These are phyloP conservation scores for Agonopterix alstromeriana DNA, from an alignment of 2,888 invertebrate genomes.

Conservation along the genomic window DNA sequence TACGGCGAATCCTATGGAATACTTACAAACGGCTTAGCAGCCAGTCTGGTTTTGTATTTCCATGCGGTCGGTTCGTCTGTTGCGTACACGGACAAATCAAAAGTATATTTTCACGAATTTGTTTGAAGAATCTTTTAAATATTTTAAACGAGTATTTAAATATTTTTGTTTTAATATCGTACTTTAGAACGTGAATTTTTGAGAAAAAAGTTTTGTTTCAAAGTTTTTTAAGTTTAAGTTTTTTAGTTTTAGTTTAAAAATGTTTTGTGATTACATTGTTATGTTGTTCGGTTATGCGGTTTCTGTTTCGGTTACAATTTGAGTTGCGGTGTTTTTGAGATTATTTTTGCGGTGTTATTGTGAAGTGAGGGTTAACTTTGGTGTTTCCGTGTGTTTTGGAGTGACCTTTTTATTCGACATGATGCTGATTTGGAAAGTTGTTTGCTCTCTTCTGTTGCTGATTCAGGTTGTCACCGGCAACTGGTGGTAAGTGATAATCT, in stretches of 20 bases:
- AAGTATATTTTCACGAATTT: slow-evolving; percentile 52
- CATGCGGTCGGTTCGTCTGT: slow-evolving; percentile 64
- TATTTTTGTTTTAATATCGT: slow-evolving; percentile 22
- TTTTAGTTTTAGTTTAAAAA: slow-evolving; percentile 25
- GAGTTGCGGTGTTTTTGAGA: slow-evolving; percentile 13
- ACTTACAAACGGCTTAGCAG: slow-evolving; percentile 67
- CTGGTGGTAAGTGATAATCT: slow-evolving; percentile 59
- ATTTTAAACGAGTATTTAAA: slow-evolving; percentile 21
- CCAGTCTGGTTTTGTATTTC: slow-evolving; percentile 73
- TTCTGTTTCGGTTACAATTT: slow-evolving; percentile 41
- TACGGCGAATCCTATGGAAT: slow-evolving; percentile 71
- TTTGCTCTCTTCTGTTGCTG: slow-evolving; percentile 48
- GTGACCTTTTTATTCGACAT: slow-evolving; percentile 45
- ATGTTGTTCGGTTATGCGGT: slow-evolving; percentile 44
- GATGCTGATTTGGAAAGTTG: slow-evolving; percentile 63
- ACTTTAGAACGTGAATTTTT: slow-evolving; percentile 38
- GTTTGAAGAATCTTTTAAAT: slow-evolving; percentile 28
- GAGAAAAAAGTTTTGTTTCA: slow-evolving; percentile 40
- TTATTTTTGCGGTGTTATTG: slow-evolving; percentile 16
- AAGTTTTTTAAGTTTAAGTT: slow-evolving; percentile 34
- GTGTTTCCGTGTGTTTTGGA: slow-evolving; percentile 29
- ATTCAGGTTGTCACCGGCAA: slow-evolving; percentile 55
- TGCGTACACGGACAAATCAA: slow-evolving; percentile 32
- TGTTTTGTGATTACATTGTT: slow-evolving; percentile 52
- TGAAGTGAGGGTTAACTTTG: slow-evolving; percentile 8